phyloP scores from a whole-genome alignment of 1,140 invertebrate genomes.

The Protaetia brevitarsis region DNA sequence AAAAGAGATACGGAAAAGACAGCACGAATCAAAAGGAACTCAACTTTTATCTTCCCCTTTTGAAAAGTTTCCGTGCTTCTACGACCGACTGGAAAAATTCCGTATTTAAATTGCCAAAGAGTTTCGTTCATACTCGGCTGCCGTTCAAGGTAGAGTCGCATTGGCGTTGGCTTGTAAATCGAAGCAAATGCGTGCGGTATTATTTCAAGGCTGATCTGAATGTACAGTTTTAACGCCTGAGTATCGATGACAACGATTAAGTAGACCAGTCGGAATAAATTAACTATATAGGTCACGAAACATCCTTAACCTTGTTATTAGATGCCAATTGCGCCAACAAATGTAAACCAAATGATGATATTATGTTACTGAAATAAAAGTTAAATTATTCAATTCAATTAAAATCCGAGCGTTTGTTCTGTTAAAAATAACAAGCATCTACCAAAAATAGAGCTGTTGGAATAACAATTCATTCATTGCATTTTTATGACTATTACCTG shows the following conservation, averaged over 20 bases:
- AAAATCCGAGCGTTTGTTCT: too few species aligned
- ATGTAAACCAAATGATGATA: too few species aligned
- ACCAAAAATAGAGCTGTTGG: too few species aligned
- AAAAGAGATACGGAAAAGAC: neutral
- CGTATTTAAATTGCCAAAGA: conserved; percentile 7
- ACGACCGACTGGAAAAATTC: neutral
- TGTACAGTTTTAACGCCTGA: neutral
- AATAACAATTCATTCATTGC: too few species aligned
- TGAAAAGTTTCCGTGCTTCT: neutral
- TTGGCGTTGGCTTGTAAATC: neutral
- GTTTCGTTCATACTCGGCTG: neutral
- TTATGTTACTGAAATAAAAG: too few species aligned
- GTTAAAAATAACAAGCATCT: too few species aligned
- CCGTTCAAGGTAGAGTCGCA: neutral
- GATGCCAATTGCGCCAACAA: too few species aligned
- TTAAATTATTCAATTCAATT: too few species aligned
- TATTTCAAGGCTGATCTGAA: neutral
- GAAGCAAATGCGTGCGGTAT: neutral
- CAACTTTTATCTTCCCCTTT: neutral
- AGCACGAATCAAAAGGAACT: neutral
- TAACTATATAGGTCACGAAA: neutral
- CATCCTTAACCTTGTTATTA: neutral
- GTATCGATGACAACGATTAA: neutral
- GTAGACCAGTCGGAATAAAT: neutral
- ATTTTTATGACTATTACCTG: too few species aligned